Percentiles rank a stretch among this genome's conserved stretches.
These are phyloP conservation scores for Diplosoma virens DNA, from an alignment of 23 tunicate species.

Conservation along the genomic window DNA sequence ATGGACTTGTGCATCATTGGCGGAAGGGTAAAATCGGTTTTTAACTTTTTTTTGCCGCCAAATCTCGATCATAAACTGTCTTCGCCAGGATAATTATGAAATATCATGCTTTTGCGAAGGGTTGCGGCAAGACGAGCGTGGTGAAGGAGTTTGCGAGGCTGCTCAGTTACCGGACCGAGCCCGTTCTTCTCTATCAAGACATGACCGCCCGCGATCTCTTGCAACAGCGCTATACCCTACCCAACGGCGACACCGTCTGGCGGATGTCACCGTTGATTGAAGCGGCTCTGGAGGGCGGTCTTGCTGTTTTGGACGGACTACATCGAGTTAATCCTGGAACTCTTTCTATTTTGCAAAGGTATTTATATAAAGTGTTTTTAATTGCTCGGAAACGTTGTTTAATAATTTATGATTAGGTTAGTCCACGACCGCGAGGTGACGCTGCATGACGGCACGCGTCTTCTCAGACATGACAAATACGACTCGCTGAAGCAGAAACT, in stretches of 20 bases:
- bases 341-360: conserved; percentile 83
- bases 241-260: conserved; percentile 98
- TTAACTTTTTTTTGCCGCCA: too few species aligned
- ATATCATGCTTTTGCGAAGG: conserved; percentile 44
- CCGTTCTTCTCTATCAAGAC: conserved; percentile 91
- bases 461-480: conserved; percentile 62
- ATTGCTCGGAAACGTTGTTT: background rate
- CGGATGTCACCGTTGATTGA: conserved; percentile 69
- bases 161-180: conserved; percentile 69
- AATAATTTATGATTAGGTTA: conserved; percentile 22
- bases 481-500: conserved; percentile 67
- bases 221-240: conserved; percentile 85
- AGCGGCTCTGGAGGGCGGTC: conserved; percentile 92
- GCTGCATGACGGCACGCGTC: conserved; percentile 85
- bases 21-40: conserved; percentile 80
- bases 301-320: conserved; percentile 91
- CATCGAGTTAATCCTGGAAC: conserved; percentile 93
- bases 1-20: conserved; percentile 90
- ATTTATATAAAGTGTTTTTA: background rate
- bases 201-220: conserved; percentile 90
- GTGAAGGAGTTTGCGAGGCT: conserved; percentile 64
- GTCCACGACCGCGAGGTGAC: conserved; percentile 89
- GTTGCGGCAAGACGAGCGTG: conserved; percentile 83
- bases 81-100: too few species aligned
- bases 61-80: too few species aligned